Percentiles rank a stretch among this genome's conserved stretches.
phyloP scores from a whole-genome alignment of 2,797 vertebrate species.

The Oreochromis grahami region DNA sequence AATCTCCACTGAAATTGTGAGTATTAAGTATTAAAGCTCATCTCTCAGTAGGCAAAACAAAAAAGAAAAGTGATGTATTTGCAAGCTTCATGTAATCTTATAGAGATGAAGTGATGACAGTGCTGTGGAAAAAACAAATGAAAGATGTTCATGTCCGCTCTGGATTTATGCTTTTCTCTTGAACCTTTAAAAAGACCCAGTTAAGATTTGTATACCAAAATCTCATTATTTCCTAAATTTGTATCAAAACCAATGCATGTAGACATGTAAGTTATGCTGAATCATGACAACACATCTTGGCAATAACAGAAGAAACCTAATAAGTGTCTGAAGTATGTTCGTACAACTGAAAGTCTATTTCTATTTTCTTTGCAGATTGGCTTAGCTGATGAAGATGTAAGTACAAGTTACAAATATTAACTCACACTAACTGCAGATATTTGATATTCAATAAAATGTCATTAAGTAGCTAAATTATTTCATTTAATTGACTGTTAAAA shows the following conservation, averaged over 20 bases:
- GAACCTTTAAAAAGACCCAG: not conserved
- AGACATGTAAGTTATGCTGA: not conserved
- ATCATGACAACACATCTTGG: not conserved
- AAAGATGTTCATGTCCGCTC: not conserved
- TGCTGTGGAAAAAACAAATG: slow-evolving; percentile 31
- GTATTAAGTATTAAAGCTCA: slow-evolving; percentile 65
- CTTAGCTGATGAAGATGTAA: slow-evolving; percentile 84
- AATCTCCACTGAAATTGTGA: slow-evolving; percentile 83
- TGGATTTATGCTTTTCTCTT: not conserved
- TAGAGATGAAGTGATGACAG: slow-evolving; percentile 36
- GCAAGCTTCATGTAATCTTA: slow-evolving; percentile 26
- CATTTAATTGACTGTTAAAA: not conserved
- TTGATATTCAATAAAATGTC: not conserved
- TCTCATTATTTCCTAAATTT: not conserved
- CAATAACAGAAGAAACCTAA: not conserved
- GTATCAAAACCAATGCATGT: not conserved
- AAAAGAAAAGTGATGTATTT: not conserved
- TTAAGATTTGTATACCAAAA: not conserved
- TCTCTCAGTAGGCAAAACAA: slow-evolving; percentile 12
- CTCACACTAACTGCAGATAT: not conserved
- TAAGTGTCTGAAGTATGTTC: not conserved
- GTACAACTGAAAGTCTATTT: not conserved
- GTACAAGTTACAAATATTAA: slow-evolving; percentile 23
- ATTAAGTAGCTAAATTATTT: not conserved
- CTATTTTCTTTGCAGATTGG: slow-evolving; percentile 73